These are phyloP conservation scores for Chiloscyllium punctatum DNA, from an alignment of 2,797 vertebrate genomes.

Conservation along the genomic window DNA sequence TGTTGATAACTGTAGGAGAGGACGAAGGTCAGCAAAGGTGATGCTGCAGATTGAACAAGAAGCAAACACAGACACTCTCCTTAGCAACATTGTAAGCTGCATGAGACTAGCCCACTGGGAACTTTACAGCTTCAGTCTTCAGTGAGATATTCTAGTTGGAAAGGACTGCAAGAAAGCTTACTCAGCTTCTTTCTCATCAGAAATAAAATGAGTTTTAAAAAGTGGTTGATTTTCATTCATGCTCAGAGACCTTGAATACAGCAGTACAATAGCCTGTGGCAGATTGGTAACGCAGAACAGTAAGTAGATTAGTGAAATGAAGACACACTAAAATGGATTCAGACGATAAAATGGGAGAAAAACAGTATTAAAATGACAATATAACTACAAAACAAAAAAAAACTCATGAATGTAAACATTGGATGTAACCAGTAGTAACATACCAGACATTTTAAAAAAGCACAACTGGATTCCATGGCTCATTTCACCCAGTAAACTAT, in stretches of 20 bases:
- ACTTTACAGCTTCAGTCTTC: not conserved
- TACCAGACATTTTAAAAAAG: not conserved
- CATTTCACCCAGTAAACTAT: conserved; percentile 34
- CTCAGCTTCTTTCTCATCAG: conserved; percentile 21
- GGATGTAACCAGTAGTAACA: not conserved
- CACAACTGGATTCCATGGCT: conserved; percentile 22
- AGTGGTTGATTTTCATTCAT: conserved; percentile 33
- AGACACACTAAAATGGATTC: conserved; percentile 31
- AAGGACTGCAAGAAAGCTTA: conserved; percentile 12
- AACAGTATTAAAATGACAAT: conserved; percentile 25
- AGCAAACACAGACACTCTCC: not conserved
- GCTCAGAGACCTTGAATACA: conserved; percentile 34
- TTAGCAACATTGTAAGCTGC: not conserved
- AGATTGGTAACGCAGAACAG: conserved; percentile 33
- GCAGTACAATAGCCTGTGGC: conserved; percentile 33
- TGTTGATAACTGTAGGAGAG: not conserved
- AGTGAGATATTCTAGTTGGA: conserved; percentile 8
- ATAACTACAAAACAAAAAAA: conserved; percentile 35
- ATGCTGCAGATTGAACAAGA: not conserved
- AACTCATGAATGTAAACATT: conserved; percentile 23
- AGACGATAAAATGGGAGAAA: conserved; percentile 19
- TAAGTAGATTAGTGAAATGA: conserved; percentile 37
- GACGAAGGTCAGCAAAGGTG: not conserved
- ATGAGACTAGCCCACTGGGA: not conserved
- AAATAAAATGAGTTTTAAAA: conserved; percentile 36